Percentiles rank a stretch among this genome's conserved stretches.
Evolutionary conservation across 2,797 vertebrate genomes (phyloP).

Genomic region (Sebastes nivosus): DNA sequence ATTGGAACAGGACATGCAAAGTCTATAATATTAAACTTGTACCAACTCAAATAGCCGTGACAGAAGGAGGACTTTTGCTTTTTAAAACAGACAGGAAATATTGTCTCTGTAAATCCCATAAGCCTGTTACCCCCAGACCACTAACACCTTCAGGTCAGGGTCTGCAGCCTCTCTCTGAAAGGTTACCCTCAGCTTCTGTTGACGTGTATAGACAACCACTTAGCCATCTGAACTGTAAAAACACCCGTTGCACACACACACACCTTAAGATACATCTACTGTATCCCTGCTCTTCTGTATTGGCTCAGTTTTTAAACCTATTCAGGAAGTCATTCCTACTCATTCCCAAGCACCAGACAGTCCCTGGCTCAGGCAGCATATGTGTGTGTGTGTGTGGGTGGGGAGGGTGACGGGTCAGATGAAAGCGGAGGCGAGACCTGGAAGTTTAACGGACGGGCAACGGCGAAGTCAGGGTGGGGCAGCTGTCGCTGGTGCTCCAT

Average conservation of each 20-base stretch:
- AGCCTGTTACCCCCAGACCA: conserved; percentile 28
- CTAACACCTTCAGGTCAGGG: background rate
- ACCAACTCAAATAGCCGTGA: background rate
- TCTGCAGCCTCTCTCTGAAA: background rate
- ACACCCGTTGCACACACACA: background rate
- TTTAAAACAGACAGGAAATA: conserved; percentile 28
- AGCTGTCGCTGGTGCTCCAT: conserved; percentile 73
- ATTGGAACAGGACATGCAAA: no score
- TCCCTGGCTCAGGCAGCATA: background rate
- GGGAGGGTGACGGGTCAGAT: conserved; percentile 22
- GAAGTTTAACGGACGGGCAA: background rate
- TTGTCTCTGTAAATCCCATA: conserved; percentile 29
- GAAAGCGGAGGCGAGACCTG: background rate
- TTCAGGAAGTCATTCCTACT: background rate
- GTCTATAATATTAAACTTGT: background rate
- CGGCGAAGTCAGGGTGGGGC: conserved; percentile 37
- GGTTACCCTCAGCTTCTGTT: background rate
- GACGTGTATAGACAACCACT: background rate
- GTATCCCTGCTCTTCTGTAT: background rate
- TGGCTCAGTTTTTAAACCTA: background rate
- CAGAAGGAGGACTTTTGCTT: background rate
- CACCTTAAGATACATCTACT: background rate
- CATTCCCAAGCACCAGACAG: background rate
- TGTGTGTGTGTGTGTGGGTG: background rate
- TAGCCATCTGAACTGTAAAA: background rate